Evolutionary conservation across 37 sponge, comb jelly and placozoan species (phyloP), one percentile per base, ranked within the genome.

Genomic region (Theonella swinhoei): DNA sequence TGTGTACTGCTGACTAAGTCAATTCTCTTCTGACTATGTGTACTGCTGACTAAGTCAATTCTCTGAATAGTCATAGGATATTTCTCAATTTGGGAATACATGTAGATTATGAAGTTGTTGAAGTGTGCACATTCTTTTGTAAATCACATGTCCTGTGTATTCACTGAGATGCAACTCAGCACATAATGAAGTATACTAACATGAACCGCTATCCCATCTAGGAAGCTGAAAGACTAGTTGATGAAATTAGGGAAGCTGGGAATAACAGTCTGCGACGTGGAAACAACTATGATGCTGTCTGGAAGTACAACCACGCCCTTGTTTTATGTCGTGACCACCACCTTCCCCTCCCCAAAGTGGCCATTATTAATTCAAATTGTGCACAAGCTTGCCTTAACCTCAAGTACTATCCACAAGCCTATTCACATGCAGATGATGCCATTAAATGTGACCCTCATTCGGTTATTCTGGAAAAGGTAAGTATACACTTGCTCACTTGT

Each of bases 271-370:
- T 79, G 35, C 40, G 64, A 28, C 22, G 26, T 14, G 87, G 80
- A 23, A 63, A 87, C 24, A 42, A 79, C 64, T 79, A 62, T 26
- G 80, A 79, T 34, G 87, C 87, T 43, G 43, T 87, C 1, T 79
- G 79, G 80, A 87, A 87, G 66, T 87, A 87, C 47, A 39, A 72
- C 34, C 80, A 87, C 42, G 72, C 80, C 59, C 43, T 79, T 0
- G 11, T 26, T 3, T 3, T 79, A 7, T 71, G 73, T 36, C 54
- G 42, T 19, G 36, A 11, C 29, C 60, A 25, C 40, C 73, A 64
- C 2, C 19, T 24, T 20, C 62, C 70, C 42, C 28, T 0, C 14
- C 17, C 28, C 26, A 31, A 63, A 4, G 19, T 42, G 36, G 42
- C 79, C 28, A 42, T 72, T n/a, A 39, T 79, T 14, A 59, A 54